A percentile compares a stretch with the other conserved stretches of the same genome.
These are phyloP conservation scores for Phylloscopus trochilus DNA, from an alignment of 2,113 vertebrate genomes.

Conservation along the genomic window DNA sequence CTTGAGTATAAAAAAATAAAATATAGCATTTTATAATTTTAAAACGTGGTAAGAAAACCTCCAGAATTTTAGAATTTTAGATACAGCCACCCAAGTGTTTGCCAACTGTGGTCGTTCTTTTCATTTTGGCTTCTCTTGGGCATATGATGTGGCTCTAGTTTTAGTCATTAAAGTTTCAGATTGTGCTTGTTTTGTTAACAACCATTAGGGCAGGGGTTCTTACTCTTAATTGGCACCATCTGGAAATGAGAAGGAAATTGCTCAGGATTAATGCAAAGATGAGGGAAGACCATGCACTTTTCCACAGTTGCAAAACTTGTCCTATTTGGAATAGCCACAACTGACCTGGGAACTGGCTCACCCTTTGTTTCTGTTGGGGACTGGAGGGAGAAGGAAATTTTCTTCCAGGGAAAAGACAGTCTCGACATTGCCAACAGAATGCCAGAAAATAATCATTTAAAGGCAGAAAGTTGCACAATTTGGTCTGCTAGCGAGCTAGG, in stretches of 20 bases:
- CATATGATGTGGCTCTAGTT: slow-evolving; percentile 43
- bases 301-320: slow-evolving; percentile 3
- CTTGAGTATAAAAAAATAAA: neutral
- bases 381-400: neutral
- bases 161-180: slow-evolving; percentile 63
- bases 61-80: neutral
- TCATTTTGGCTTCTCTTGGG: slow-evolving; percentile 54
- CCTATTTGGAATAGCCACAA: neutral
- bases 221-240: slow-evolving; percentile 65
- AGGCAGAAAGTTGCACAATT: neutral
- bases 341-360: neutral
- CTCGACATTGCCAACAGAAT: neutral
- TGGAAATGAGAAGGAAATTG: slow-evolving; percentile 40
- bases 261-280: neutral
- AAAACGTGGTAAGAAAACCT: neutral
- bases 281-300: neutral
- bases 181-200: slow-evolving; percentile 66
- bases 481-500: neutral
- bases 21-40: neutral
- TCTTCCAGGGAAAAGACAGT: neutral
- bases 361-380: neutral
- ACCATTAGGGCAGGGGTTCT: slow-evolving; percentile 53
- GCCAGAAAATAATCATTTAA: neutral
- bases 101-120: neutral
- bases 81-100: neutral